phyloP scores from a whole-genome alignment of 2,113 vertebrate species.

The Colossoma macropomum region DNA sequence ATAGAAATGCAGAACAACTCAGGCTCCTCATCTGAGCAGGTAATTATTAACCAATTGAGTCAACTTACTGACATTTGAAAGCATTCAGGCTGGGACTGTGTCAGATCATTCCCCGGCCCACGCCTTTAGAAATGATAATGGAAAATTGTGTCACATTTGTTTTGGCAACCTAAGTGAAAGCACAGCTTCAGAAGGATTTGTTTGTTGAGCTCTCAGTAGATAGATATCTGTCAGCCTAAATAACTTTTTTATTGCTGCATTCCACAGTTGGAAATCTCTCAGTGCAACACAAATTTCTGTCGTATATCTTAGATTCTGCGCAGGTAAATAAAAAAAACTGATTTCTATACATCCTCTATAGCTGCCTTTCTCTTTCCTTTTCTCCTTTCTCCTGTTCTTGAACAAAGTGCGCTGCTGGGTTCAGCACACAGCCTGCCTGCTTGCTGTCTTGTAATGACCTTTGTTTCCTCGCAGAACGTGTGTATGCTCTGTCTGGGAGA shows the following conservation, averaged over 20 bases:
- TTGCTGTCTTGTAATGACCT: constrained; percentile 4
- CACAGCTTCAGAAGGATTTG: constrained; percentile 1
- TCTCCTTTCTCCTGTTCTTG: neutral
- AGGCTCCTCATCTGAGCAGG: neutral
- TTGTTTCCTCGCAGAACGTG: constrained; percentile 10
- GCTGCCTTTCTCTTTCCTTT: neutral
- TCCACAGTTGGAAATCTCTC: neutral
- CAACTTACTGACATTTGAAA: constrained; percentile 1
- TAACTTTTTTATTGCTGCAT: neutral
- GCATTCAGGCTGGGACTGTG: neutral
- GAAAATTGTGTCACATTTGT: neutral
- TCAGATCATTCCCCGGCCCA: neutral
- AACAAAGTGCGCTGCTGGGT: neutral
- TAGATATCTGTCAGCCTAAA: neutral
- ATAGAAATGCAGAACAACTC: neutral
- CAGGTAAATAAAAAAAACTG: neutral
- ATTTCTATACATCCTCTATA: neutral
- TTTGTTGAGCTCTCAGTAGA: constrained; percentile 4
- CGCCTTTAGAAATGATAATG: neutral
- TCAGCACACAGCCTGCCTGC: neutral
- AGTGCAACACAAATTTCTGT: no score
- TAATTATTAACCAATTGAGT: neutral
- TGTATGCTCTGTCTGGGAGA: neutral
- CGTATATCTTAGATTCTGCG: neutral
- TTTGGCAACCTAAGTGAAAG: constrained; percentile 16